Evolutionary conservation across 2,888 invertebrate species (phyloP).

Genomic region (Drosophila affinis): DNA sequence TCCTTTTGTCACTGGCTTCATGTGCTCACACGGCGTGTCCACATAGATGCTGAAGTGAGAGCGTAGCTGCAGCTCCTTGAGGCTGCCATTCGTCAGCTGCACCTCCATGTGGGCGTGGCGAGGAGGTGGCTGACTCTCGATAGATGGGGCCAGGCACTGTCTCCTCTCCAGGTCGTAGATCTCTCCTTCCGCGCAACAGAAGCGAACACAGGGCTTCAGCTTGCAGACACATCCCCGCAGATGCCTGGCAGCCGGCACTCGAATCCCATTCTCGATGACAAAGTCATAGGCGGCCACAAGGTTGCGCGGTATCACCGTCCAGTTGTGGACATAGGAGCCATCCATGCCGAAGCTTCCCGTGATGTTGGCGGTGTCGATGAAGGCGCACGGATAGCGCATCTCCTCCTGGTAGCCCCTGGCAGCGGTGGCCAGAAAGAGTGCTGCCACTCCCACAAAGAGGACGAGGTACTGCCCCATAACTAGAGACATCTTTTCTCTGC

Average conservation of each 20-base stretch:
- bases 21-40: slow-evolving; percentile 72
- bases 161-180: slow-evolving; percentile 59
- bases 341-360: slow-evolving; percentile 67
- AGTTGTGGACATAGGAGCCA: slow-evolving; percentile 75
- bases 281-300: slow-evolving; percentile 78
- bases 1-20: slow-evolving; percentile 63
- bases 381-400: slow-evolving; percentile 78
- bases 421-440: slow-evolving; percentile 23
- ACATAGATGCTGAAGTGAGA: slow-evolving; percentile 62
- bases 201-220: slow-evolving; percentile 79
- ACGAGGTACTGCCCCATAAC: slow-evolving; percentile 49
- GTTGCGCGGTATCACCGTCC: slow-evolving; percentile 73
- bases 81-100: slow-evolving; percentile 57
- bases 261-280: slow-evolving; percentile 70
- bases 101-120: slow-evolving; percentile 49
- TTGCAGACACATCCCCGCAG: slow-evolving; percentile 82
- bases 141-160: slow-evolving; percentile 37
- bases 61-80: slow-evolving; percentile 35
- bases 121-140: slow-evolving; percentile 6
- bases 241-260: slow-evolving; percentile 67
- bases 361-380: slow-evolving; percentile 81
- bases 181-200: slow-evolving; percentile 78
- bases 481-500: slow-evolving; percentile 35
- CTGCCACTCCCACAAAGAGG: slow-evolving; percentile 11
- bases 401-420: slow-evolving; percentile 49